Evolutionary conservation across 2,113 vertebrate species (phyloP).

Genomic region (Ptyas mucosa): DNA sequence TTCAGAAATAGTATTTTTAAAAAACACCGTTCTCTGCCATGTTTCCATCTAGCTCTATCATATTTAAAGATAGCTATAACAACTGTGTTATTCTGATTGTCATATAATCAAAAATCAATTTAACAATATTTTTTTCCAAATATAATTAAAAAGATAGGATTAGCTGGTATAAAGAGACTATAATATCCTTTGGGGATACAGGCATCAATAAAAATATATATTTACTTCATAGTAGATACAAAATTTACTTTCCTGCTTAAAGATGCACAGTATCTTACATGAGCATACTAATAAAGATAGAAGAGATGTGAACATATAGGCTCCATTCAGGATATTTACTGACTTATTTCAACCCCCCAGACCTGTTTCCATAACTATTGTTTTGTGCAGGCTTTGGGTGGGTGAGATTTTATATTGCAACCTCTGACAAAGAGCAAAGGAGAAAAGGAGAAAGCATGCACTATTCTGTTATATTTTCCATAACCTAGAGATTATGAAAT

Average conservation of each 20-base stretch:
- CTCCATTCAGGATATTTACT: conserved; percentile 45
- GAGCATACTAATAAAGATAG: conserved; percentile 20
- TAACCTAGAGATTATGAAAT: neutral
- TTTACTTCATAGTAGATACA: conserved; percentile 20
- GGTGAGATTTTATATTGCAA: conserved; percentile 63
- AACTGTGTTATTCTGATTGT: conserved; percentile 1
- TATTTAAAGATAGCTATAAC: conserved; percentile 20
- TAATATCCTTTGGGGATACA: neutral
- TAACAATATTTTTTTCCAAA: conserved; percentile 25
- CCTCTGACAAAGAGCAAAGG: neutral
- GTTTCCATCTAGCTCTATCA: conserved; percentile 19
- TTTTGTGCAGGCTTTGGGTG: conserved; percentile 64
- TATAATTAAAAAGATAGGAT: conserved; percentile 14
- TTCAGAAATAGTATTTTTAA: neutral
- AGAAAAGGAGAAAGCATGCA: neutral
- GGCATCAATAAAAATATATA: neutral
- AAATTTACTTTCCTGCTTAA: conserved; percentile 20
- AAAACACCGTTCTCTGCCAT: neutral
- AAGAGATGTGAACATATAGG: conserved; percentile 9
- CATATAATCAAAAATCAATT: neutral
- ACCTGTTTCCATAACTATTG: conserved; percentile 44
- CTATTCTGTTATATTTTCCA: neutral
- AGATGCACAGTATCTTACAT: conserved; percentile 13
- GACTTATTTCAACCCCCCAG: conserved; percentile 25
- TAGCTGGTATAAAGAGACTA: neutral